These are phyloP conservation scores for Panzeria rudis DNA, from an alignment of 2,888 invertebrate genomes.

Conservation along the genomic window DNA sequence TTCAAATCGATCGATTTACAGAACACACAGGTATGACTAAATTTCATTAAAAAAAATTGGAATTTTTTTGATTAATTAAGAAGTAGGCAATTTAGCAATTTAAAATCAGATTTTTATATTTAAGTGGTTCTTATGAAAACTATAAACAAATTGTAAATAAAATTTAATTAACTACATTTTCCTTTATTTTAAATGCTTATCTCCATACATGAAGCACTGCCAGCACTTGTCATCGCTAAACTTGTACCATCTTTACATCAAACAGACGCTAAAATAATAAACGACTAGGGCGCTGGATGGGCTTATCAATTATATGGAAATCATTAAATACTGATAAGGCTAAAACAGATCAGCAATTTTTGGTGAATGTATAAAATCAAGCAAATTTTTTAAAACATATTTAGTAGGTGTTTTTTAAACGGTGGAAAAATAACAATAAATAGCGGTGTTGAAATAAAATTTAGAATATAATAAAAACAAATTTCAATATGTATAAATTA, in stretches of 20 bases:
- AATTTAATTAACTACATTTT: neutral
- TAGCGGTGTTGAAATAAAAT: conserved; percentile 18
- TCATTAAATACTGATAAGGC: conserved; percentile 35
- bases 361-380: conserved; percentile 57
- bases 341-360: neutral
- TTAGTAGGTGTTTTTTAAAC: conserved; percentile 64
- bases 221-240: no score
- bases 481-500: conserved; percentile 43
- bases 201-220: neutral
- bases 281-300: no score
- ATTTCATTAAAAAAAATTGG: no score
- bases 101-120: neutral
- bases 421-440: conserved; percentile 13
- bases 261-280: neutral
- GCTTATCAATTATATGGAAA: conserved; percentile 43
- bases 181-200: neutral
- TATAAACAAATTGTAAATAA: neutral
- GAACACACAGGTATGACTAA: no score
- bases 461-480: neutral
- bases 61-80: neutral
- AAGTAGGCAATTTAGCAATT: neutral
- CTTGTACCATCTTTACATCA: neutral
- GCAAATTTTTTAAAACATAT: neutral
- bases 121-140: neutral
- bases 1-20: no score